phyloP scores from a whole-genome alignment of 2,113 vertebrate genomes.

The Terrapene triunguis region DNA sequence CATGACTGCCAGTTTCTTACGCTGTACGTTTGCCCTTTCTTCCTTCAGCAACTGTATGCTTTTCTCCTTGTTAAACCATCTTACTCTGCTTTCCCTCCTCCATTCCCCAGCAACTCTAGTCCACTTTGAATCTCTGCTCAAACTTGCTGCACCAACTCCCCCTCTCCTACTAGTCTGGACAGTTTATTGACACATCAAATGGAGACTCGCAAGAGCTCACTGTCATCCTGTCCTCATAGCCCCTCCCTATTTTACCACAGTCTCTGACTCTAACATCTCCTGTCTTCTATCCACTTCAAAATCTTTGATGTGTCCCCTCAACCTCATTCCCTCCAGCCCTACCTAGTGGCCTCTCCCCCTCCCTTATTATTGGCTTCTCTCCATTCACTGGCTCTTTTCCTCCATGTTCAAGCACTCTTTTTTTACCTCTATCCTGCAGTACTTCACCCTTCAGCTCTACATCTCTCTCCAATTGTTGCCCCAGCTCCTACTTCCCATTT shows the following conservation, averaged over 20 bases:
- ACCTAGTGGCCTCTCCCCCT: neutral
- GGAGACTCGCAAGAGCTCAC: fast-evolving
- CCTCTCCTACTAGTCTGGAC: neutral
- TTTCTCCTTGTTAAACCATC: neutral
- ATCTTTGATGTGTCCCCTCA: neutral
- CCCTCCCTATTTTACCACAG: neutral
- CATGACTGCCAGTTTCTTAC: neutral
- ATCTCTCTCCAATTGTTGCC: neutral
- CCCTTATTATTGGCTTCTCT: neutral
- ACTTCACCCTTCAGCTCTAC: neutral
- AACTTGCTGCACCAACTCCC: neutral
- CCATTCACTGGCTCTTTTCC: fast-evolving
- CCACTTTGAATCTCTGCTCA: neutral
- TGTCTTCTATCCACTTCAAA: neutral
- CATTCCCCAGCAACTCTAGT: neutral
- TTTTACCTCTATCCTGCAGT: neutral
- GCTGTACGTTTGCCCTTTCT: neutral
- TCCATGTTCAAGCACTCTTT: neutral
- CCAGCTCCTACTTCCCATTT: neutral
- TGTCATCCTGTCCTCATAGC: fast-evolving
- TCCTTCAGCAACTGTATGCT: neutral
- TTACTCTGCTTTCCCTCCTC: neutral
- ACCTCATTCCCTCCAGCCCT: neutral
- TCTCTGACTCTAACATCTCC: neutral
- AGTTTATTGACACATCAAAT: neutral